These are phyloP conservation scores for Noctua janthe DNA, from an alignment of 2,888 invertebrate genomes.

Conservation along the genomic window DNA sequence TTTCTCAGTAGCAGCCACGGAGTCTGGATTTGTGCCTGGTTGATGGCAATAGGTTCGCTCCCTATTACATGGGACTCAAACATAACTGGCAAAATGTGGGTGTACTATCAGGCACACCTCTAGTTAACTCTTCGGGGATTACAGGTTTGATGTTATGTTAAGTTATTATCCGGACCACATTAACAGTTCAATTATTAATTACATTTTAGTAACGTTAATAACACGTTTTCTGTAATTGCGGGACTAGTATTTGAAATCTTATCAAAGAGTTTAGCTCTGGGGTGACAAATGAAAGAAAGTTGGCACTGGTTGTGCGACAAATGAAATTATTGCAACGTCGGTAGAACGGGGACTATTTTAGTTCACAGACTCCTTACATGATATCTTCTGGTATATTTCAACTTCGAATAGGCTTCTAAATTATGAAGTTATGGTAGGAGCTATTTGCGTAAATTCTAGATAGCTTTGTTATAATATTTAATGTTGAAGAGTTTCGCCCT, in stretches of 20 bases:
- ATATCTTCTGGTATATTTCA: constrained; percentile 30
- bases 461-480: neutral
- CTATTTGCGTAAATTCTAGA: constrained; percentile 30
- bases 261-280: neutral
- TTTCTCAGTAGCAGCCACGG: too few species aligned
- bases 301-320: neutral
- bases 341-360: constrained; percentile 10
- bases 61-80: too few species aligned
- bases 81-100: too few species aligned
- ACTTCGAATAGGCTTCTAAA: constrained; percentile 38
- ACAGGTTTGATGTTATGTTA: neutral
- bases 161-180: neutral
- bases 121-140: too few species aligned
- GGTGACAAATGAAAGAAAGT: constrained; percentile 19
- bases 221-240: neutral
- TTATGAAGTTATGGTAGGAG: constrained; percentile 40
- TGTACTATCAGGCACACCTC: too few species aligned
- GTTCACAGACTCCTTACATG: constrained; percentile 17
- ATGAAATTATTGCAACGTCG: constrained; percentile 18
- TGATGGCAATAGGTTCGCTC: neutral
- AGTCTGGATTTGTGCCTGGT: neutral
- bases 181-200: neutral
- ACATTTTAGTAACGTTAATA: neutral
- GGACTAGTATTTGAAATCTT: neutral
- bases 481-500: neutral